Evolutionary conservation across 2,797 vertebrate genomes (phyloP).

Genomic region (Peromyscus aztecus): DNA sequence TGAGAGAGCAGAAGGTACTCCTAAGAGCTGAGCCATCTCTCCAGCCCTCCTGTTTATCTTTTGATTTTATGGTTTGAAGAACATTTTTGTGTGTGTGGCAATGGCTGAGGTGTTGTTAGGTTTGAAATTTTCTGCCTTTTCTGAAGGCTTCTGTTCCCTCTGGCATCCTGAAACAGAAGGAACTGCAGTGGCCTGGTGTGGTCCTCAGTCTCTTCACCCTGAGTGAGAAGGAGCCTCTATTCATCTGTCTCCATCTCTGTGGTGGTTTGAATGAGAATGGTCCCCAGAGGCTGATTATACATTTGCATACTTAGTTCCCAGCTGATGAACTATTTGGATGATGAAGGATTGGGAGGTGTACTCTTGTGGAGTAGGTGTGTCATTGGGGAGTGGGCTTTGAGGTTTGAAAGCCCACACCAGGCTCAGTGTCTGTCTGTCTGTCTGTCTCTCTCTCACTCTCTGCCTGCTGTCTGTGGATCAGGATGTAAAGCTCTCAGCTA

Average conservation of each 20-base stretch:
- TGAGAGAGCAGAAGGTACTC: not conserved
- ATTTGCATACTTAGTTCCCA: not conserved
- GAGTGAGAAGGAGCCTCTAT: not conserved
- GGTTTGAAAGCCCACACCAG: not conserved
- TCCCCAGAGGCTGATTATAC: not conserved
- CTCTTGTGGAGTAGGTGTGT: not conserved
- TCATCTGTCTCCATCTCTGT: not conserved
- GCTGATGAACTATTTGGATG: not conserved
- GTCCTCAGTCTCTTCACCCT: not conserved
- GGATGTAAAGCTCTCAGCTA: not conserved
- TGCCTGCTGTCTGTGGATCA: not conserved
- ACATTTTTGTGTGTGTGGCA: not conserved
- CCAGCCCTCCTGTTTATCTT: not conserved
- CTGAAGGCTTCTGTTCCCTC: not conserved
- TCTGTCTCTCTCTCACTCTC: no score
- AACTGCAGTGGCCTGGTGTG: not conserved
- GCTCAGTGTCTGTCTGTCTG: not conserved
- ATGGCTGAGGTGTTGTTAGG: not conserved
- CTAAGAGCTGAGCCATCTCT: not conserved
- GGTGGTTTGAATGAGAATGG: not conserved
- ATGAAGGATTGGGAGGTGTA: not conserved
- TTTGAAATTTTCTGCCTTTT: not conserved
- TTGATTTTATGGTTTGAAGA: not conserved
- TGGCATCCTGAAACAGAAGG: not conserved
- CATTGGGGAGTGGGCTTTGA: not conserved